Evolutionary conservation across 2,888 invertebrate genomes (phyloP), one percentile per base, ranked within the genome.

Genomic region (Leuctra nigra): DNA sequence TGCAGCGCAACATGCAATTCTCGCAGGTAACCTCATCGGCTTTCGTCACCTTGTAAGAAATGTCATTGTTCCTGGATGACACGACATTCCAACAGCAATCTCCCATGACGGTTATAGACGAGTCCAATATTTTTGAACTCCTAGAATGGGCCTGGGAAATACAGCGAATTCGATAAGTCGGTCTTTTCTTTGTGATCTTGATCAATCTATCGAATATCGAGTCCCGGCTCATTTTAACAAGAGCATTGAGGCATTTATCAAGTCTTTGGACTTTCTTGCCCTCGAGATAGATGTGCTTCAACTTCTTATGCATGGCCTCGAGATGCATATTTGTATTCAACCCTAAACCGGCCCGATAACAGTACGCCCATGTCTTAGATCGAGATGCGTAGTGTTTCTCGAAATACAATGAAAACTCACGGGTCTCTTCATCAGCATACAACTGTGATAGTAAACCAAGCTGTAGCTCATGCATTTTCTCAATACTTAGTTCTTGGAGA

Each of bases 301-400:
- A 50, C 22, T 13, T 36, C 50, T 63, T 65, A 56, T 64, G 64
- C 14, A 61, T 41, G 11, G 59, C 53, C 56, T 64, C 63, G 35
- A 64, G 55, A 50, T 64, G 59, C 59, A 61, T 63, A 46, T 64
- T 63, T 22, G 63, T 63, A 52, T 61, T 61, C 11, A 63, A 59
- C 2, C 59, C 59, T 33, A 56, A 48, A 18, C 55, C 56, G 35
- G 24, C 18, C 24, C 62, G 47, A 48, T 54, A 64, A 54, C 64
- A 62, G 59, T 63, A 58, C 9, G 64, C 64, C 61, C 63, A 63
- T 16, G 53, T 48, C 57, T 46, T 58, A 56, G 11, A 57, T 57
- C 57, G 39, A 54, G 22, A 60, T 58, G 58, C 55, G 61, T 38
- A 59, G 59, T 39, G 56, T 53, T 14, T 61, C 53, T 50, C 61